Percentiles rank a stretch among this genome's conserved stretches.
Evolutionary conservation across 2,113 vertebrate species (phyloP).

Genomic region (Oncorhynchus keta): DNA sequence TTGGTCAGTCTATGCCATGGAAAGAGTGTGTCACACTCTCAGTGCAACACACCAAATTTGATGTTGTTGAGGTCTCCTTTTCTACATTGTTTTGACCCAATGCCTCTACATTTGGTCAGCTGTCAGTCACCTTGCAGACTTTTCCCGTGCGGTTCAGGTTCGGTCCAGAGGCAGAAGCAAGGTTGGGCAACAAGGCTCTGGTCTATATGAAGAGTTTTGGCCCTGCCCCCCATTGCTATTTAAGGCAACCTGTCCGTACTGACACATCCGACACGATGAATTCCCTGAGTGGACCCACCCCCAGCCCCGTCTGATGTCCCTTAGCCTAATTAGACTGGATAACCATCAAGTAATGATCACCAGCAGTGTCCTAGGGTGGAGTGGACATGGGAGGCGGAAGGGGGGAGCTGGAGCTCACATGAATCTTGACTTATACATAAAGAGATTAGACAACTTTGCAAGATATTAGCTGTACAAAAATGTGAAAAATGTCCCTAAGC

Average conservation of each 20-base stretch:
- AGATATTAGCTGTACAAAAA: constrained; percentile 99
- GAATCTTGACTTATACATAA: constrained; percentile 89
- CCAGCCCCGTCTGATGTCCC: constrained; percentile 46
- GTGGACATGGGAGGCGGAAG: constrained; percentile 36
- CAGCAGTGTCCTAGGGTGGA: constrained; percentile 55
- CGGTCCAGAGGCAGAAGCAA: too few relatives aligned
- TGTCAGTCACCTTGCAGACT: too few relatives aligned
- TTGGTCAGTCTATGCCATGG: too few relatives aligned
- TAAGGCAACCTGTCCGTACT: constrained; percentile 35
- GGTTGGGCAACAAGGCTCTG: too few relatives aligned
- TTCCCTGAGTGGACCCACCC: background rate
- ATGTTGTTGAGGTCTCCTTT: too few relatives aligned
- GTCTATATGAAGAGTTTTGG: background rate
- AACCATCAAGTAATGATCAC: constrained; percentile 73
- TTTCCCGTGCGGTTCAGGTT: too few relatives aligned
- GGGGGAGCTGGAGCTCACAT: constrained; percentile 59
- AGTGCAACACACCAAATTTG: too few relatives aligned
- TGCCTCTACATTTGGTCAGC: too few relatives aligned
- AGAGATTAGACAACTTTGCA: constrained; percentile 94
- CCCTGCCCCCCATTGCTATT: constrained; percentile 48
- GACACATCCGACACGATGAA: constrained; percentile 18
- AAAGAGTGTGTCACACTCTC: too few relatives aligned
- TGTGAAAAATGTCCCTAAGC: constrained; percentile 99
- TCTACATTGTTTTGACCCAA: too few relatives aligned
- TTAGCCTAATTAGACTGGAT: constrained; percentile 83